Evolutionary conservation across 1,140 invertebrate genomes (phyloP).

Genomic region (Sesamia nonagrioides): DNA sequence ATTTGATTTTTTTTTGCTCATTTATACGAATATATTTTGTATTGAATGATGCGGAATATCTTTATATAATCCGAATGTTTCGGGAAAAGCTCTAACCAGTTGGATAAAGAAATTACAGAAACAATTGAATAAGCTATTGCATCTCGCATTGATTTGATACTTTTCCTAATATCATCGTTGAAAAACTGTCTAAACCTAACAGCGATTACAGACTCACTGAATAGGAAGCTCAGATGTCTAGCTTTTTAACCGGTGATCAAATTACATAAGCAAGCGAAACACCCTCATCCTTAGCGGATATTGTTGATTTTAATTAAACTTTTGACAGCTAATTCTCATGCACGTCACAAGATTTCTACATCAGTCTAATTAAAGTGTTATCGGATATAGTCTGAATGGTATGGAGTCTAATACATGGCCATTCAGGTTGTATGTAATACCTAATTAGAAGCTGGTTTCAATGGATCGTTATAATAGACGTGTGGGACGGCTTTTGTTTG

Average conservation of each 20-base stretch:
- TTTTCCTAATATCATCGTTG: too few species aligned
- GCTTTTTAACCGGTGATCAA: conserved; percentile 21
- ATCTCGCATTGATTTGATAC: too few species aligned
- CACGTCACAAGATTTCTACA: conserved; percentile 58
- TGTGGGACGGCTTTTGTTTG: conserved; percentile 55
- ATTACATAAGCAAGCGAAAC: conserved; percentile 24
- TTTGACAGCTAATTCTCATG: conserved; percentile 52
- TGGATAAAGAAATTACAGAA: too few species aligned
- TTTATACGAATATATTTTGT: too few species aligned
- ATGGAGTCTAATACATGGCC: conserved; percentile 62
- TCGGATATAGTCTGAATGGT: conserved; percentile 71
- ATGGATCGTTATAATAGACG: conserved; percentile 70
- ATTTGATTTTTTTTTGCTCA: too few species aligned
- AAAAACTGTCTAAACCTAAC: neutral
- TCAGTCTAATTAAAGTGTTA: conserved; percentile 70
- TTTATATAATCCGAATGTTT: too few species aligned
- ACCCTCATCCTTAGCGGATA: conserved; percentile 5
- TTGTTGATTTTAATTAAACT: conserved; percentile 56
- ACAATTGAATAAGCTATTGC: too few species aligned
- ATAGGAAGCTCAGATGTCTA: conserved; percentile 21
- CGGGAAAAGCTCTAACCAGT: too few species aligned
- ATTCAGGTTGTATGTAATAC: conserved; percentile 65
- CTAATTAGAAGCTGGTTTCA: conserved; percentile 73
- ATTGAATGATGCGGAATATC: too few species aligned
- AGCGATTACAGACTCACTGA: neutral